Evolutionary conservation across 2,113 vertebrate species (phyloP), one percentile per base, ranked within the genome.

Genomic region (Tursiops truncatus): DNA sequence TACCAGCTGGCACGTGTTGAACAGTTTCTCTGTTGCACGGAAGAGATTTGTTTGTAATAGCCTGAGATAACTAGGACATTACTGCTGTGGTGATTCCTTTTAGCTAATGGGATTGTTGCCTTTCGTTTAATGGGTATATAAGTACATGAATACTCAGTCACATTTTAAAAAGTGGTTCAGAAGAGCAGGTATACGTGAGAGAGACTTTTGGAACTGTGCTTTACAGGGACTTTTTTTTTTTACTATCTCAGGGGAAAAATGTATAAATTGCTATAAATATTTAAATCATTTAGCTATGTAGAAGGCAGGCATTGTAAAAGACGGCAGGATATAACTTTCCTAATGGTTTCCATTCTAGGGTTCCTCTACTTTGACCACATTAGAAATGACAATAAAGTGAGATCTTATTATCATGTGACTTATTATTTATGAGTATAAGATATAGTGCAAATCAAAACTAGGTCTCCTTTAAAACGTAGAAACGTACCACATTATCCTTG

Each of bases 71-170:
- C 70, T 65, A 47, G 82, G 47, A 31, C 58, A 15, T 91, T 62
- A 33, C 8, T 71, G 8, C 68, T 67, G 8, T 60, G 83, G 53
- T 21, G 68, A 47, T 86, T 91, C 83, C 80, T 96, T 82, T 92
- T 83, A 36, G 74, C 67, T 89, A 92, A 96, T 88, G 68, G 41
- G 68, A 65, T 70, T 82, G 70, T 21, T 41, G 1, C 58, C 47
- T 76, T 96, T 94, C 88, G 88, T 92, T 60, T 44, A 91, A 56
- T 89, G 84, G 31, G 47, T 83, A 20, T 88, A 88, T 94, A 95
- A 94, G 81, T 73, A 36, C 10, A 79, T 38, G 74, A 88, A 85
- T 90, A 81, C 36, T 90, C 73, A n/a, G 50, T 47, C 60, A 53
- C 56, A 89, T 95, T 81, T 95, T 70, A 73, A 71, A 11, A 68